phyloP scores from a whole-genome alignment of 2,888 invertebrate genomes.

The Pinctada fucata region DNA sequence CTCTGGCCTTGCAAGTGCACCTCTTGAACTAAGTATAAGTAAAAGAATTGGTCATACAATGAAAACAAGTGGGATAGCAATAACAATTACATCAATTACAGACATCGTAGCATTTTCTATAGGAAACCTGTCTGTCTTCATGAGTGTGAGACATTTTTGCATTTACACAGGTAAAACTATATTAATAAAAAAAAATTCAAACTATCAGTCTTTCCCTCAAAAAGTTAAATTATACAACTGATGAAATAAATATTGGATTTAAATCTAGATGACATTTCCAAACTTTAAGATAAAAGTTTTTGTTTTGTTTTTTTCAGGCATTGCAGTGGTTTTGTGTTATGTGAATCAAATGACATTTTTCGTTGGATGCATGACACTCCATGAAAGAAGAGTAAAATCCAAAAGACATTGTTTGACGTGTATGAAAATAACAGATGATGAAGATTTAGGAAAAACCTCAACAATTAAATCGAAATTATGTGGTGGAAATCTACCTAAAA shows the following conservation, averaged over 20 bases:
- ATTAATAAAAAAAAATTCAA: too few relatives aligned
- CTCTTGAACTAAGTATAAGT: conserved; percentile 11
- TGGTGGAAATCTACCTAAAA: conserved; percentile 44
- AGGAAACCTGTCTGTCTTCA: conserved; percentile 54
- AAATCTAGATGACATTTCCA: too few relatives aligned
- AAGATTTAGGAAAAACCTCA: conserved; percentile 33
- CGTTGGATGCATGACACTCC: conserved; percentile 56
- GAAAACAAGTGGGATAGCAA: conserved; percentile 59
- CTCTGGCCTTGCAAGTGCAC: conserved; percentile 50
- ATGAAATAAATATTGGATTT: too few relatives aligned
- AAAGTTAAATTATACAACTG: too few relatives aligned
- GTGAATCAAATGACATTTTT: conserved; percentile 63
- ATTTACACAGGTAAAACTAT: conserved; percentile 56
- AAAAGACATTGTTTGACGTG: conserved; percentile 57
- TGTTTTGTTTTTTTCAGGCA: conserved; percentile 48
- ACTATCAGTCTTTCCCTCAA: too few relatives aligned
- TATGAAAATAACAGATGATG: conserved; percentile 40
- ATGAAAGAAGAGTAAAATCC: conserved; percentile 50
- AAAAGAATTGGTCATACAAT: conserved; percentile 53
- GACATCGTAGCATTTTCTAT: conserved; percentile 58
- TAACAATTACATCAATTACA: conserved; percentile 65
- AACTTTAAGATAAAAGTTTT: not conserved
- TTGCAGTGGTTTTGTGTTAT: conserved; percentile 63
- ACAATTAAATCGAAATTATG: conserved; percentile 70
- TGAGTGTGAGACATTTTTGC: conserved; percentile 62